Conservation (phyloP, 2,113 vertebrate genomes). For the Gambusia affinis region DNA sequence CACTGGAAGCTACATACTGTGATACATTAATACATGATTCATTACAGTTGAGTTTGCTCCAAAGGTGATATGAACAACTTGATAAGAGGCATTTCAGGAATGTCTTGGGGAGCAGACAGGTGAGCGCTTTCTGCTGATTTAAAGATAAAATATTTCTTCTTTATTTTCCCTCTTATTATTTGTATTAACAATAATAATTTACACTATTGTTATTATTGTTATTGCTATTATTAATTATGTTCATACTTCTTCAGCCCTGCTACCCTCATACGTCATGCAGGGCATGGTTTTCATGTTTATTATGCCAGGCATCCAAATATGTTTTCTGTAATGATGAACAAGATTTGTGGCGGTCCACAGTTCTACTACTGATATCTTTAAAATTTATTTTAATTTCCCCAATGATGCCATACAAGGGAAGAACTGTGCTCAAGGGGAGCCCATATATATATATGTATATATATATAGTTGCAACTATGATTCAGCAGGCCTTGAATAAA, state of each 20-base stretch:
- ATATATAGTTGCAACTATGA: background rate
- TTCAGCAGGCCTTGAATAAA: constrained; percentile 6
- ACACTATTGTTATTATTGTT: too few relatives aligned
- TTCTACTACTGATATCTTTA: too few relatives aligned
- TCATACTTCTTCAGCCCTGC: background rate
- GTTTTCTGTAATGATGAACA: too few relatives aligned
- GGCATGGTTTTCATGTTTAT: background rate
- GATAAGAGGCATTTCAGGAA: background rate
- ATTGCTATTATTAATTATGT: too few relatives aligned
- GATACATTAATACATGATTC: constrained; percentile 45
- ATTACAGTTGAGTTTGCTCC: constrained; percentile 32
- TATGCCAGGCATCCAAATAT: too few relatives aligned
- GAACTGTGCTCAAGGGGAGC: too few relatives aligned
- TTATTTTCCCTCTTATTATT: too few relatives aligned
- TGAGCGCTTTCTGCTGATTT: constrained; percentile 22
- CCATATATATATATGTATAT: too few relatives aligned
- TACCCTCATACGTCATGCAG: background rate
- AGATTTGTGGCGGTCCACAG: too few relatives aligned
- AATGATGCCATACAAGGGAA: too few relatives aligned
- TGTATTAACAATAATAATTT: too few relatives aligned
- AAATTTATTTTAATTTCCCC: too few relatives aligned
- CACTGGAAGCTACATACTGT: constrained; percentile 25
- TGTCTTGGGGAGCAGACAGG: constrained; percentile 2
- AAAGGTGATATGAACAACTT: constrained; percentile 17
- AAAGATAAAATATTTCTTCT: background rate